phyloP scores from a whole-genome alignment of 2,797 vertebrate species.

The Sphaeramia orbicularis region DNA sequence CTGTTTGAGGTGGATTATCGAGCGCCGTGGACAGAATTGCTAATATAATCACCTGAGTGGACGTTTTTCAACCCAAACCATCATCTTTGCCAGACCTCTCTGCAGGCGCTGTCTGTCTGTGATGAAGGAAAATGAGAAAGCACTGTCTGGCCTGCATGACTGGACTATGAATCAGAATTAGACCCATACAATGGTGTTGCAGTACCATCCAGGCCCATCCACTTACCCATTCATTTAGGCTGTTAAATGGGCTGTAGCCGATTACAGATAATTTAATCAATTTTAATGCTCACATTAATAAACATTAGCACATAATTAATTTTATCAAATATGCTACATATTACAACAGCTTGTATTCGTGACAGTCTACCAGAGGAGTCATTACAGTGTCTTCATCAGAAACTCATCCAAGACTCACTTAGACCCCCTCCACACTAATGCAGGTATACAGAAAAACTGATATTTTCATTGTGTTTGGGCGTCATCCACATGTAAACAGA shows the following conservation, averaged over 20 bases:
- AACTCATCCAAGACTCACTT: too few species aligned
- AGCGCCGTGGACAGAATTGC: slow-evolving; percentile 32
- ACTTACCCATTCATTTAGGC: background rate
- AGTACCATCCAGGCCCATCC: background rate
- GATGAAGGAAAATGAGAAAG: slow-evolving; percentile 13
- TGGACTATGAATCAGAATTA: slow-evolving; percentile 23
- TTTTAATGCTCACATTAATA: background rate
- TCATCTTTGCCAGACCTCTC: slow-evolving; percentile 36
- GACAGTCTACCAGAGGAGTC: background rate
- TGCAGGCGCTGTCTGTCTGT: slow-evolving; percentile 30
- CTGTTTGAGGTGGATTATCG: slow-evolving; percentile 18
- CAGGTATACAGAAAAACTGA: too few species aligned
- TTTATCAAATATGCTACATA: background rate
- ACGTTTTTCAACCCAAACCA: slow-evolving; percentile 21
- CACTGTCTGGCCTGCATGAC: slow-evolving; percentile 24
- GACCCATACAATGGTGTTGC: background rate
- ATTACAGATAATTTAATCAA: slow-evolving; percentile 3
- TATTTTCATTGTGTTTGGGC: too few species aligned
- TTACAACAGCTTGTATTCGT: background rate
- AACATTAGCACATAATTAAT: slow-evolving; percentile 5
- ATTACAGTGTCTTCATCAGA: background rate
- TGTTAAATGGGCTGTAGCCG: background rate
- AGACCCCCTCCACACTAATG: too few species aligned
- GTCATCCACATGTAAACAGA: too few species aligned
- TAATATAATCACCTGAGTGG: slow-evolving; percentile 42